Conservation (phyloP, 1,140 invertebrate species). For the Proctacanthus coquilletti region DNA sequence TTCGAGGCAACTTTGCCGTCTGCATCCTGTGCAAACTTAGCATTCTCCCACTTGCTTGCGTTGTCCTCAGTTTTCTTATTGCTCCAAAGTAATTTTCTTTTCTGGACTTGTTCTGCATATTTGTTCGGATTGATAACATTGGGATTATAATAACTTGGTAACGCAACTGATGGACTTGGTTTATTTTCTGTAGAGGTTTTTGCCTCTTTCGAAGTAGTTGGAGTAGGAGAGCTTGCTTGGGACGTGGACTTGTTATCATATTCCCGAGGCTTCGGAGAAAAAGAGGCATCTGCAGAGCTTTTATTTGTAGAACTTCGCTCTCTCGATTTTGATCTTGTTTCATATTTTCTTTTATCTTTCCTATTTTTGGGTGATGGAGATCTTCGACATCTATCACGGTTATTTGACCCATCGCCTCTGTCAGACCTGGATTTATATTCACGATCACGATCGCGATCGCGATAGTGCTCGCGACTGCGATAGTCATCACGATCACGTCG, state of each 20-base stretch:
- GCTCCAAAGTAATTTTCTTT: constrained; percentile 77
- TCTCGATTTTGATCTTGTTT: not conserved
- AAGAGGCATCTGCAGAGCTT: not conserved
- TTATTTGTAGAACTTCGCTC: not conserved
- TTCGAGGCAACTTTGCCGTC: constrained; percentile 86
- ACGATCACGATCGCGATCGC: not conserved
- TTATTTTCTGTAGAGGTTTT: constrained; percentile 20
- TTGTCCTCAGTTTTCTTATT: constrained; percentile 44
- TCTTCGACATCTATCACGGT: not conserved
- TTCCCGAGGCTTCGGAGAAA: constrained; percentile 32
- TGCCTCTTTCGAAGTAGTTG: not conserved
- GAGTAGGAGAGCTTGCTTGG: constrained; percentile 8
- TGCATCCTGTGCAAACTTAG: constrained; percentile 72
- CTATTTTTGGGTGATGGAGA: not conserved
- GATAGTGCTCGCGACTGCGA: not conserved
- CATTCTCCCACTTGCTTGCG: constrained; percentile 61
- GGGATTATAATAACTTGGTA: constrained; percentile 68
- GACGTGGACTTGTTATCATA: constrained; percentile 27
- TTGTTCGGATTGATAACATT: constrained; percentile 64
- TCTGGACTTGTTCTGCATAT: constrained; percentile 70
- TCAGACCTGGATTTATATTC: not conserved
- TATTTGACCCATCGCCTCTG: not conserved
- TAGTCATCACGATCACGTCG: too few relatives aligned
- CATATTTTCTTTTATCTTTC: not conserved
- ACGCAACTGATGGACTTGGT: constrained; percentile 18